Evolutionary conservation across 2,113 vertebrate genomes (phyloP), one percentile per base, ranked within the genome.

Genomic region (Candoia aspera): DNA sequence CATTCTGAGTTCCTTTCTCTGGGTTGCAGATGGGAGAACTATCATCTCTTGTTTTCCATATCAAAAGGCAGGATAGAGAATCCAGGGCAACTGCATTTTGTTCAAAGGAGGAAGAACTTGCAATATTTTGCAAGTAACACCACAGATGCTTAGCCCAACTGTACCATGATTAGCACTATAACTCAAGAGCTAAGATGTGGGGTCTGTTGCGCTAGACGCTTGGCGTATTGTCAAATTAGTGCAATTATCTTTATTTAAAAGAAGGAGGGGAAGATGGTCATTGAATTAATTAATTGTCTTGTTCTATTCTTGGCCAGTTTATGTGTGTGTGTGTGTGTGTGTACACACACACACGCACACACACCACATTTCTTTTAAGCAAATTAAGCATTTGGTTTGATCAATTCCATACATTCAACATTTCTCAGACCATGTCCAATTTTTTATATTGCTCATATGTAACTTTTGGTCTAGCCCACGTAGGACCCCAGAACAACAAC

Each of bases 61-160:
- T 21, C 49, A 84, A 58, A 84, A 90, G 68, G 33, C 8, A 84
- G 8, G 33, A 84, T 79, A 84, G 13, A 59, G 24, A 85, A 17
- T 10, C 24, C 29, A 6, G 33, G 46, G 42, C 46, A 24, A 12
- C 46, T 29, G 12, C 23, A 21, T 58, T 85, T 46, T 53, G 29
- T 33, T 60, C 83, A 60, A 53, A 90, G n/a, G 2, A 37, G 58
- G 73, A n/a, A 62, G 58, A 86, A 6, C 10, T 62, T 62, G 83
- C 58, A 64, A 33, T 4, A 24, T 54, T 91, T 53, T 86, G 83
- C 90, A 85, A 91, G 83, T 86, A 49, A 86, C 90, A 91, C 58
- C 83, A 62, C 90, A 91, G 90, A 91, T 91, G 90, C 83, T 85
- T 29, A 91, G 84, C 58, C 90, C 83, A 91, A 91, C 29, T 91